These are phyloP conservation scores for Ellobium chinense DNA, from an alignment of 2,888 invertebrate genomes.

Conservation along the genomic window DNA sequence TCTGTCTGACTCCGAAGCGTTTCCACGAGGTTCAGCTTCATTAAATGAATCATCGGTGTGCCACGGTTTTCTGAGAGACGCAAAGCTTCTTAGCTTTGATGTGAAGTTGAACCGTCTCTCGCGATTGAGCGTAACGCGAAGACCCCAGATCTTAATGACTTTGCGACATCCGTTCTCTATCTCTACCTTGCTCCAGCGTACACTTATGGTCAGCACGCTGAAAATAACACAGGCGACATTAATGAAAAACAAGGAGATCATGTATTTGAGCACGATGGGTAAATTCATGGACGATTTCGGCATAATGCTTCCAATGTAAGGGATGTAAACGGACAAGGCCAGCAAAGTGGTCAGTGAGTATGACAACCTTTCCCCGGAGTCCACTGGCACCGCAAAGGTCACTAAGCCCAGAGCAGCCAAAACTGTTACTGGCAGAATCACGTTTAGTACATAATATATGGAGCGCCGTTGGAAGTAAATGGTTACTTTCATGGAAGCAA, in stretches of 20 bases:
- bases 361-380: conserved; percentile 39
- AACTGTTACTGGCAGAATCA: background rate
- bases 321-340: conserved; percentile 40
- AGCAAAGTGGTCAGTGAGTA: conserved; percentile 31
- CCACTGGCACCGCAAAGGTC: conserved; percentile 39
- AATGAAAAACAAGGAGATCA: background rate
- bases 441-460: conserved; percentile 2
- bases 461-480: conserved; percentile 11
- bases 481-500: background rate
- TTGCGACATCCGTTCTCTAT: too few species aligned
- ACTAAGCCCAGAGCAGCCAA: conserved; percentile 25
- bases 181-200: conserved; percentile 9
- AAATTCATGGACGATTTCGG: conserved; percentile 35
- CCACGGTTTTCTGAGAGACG: too few species aligned
- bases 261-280: conserved; percentile 27
- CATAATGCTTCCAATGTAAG: conserved; percentile 30
- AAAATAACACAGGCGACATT: conserved; percentile 3
- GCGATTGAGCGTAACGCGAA: too few species aligned
- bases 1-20: too few species aligned
- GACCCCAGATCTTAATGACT: too few species aligned
- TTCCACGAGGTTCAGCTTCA: too few species aligned
- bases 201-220: background rate
- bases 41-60: too few species aligned
- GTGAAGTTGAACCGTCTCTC: background rate
- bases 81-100: background rate